Evolutionary conservation across 2,113 vertebrate species (phyloP), one percentile per base, ranked within the genome.

Genomic region (Sclerurus mexicanus): DNA sequence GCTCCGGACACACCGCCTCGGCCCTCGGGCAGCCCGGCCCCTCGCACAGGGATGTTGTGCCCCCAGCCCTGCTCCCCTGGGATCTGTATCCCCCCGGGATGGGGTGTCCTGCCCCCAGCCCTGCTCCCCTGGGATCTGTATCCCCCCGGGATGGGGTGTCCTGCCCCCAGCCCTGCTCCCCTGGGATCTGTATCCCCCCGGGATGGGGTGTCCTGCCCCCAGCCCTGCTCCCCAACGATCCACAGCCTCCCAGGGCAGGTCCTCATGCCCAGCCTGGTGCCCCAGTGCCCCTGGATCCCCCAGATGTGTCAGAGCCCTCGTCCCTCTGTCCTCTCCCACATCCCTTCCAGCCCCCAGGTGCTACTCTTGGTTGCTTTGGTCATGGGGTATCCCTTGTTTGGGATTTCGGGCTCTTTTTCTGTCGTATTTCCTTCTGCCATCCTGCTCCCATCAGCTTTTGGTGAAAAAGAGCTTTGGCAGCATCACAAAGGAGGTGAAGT

Each of bases 371-470:
- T 37, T 28, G 50, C 37, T 56, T 10, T 27, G 58, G 16, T 31
- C 1, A 0, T 2, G 40, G 22, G 20, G 2, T 7, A 30, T 72
- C 3, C 5, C 19, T 14, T 4, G 1, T 35, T 39, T 4, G 8
- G 18, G 6, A 7, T 50, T 7, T 12, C 5, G 12, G 47, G 18
- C 6, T 46, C 42, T 78, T 30, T 52, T 40, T 18, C 60, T 5
- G 0, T 6, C 0, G 5, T 4, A 17, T 15, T 46, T 27, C 22
- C 37, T 15, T 30, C 37, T 42, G 19, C 25, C 27, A 18, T 10
- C n/a, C 12, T 5, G 53, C 20, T 4, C 37, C 33, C 10, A 0
- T 0, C 23, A 3, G 33, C 37, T 33, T 8, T 18, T 0, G 5
- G 37, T 12, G 5, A 4, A 12, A 4, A 4, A 0, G 37, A 42